These are phyloP conservation scores for Morone saxatilis DNA, from an alignment of 2,113 vertebrate species.

Conservation along the genomic window DNA sequence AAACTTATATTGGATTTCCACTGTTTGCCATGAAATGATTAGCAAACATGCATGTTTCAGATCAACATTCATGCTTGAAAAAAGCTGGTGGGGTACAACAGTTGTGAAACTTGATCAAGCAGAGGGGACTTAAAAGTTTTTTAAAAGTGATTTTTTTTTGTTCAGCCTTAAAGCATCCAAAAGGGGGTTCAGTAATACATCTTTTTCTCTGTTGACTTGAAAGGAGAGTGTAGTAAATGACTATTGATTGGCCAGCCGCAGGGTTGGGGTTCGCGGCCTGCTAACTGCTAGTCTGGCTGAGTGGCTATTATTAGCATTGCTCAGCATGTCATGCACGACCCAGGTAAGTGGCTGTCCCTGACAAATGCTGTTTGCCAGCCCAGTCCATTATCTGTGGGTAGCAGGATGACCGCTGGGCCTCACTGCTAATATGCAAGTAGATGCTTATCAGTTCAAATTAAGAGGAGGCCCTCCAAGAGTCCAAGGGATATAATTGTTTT, in stretches of 20 bases:
- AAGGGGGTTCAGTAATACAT: constrained; percentile 69
- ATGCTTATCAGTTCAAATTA: constrained; percentile 89
- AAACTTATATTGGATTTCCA: constrained; percentile 52
- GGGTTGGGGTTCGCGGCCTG: constrained; percentile 72
- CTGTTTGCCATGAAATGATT: constrained; percentile 30
- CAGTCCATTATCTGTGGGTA: constrained; percentile 81
- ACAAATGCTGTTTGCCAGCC: constrained; percentile 82
- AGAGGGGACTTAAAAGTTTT: constrained; percentile 37
- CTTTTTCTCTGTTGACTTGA: constrained; percentile 73
- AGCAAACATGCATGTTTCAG: constrained; percentile 40
- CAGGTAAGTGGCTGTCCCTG: constrained; percentile 81
- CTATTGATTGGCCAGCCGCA: constrained; percentile 82
- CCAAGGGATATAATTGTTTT: constrained; percentile 83
- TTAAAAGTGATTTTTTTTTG: too few species aligned
- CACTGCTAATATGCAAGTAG: constrained; percentile 84
- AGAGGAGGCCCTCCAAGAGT: constrained; percentile 79
- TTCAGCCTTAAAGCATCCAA: constrained; percentile 54
- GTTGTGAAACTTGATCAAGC: constrained; percentile 40
- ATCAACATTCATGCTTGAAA: constrained; percentile 18
- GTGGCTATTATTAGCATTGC: constrained; percentile 84
- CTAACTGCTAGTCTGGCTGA: constrained; percentile 82
- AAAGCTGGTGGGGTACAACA: not conserved
- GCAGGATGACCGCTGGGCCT: constrained; percentile 76
- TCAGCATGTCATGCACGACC: constrained; percentile 72
- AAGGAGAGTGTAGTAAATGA: constrained; percentile 81